Evolutionary conservation across 2,797 vertebrate genomes (phyloP), one percentile per base, ranked within the genome.

Genomic region (Pangasius djambal): DNA sequence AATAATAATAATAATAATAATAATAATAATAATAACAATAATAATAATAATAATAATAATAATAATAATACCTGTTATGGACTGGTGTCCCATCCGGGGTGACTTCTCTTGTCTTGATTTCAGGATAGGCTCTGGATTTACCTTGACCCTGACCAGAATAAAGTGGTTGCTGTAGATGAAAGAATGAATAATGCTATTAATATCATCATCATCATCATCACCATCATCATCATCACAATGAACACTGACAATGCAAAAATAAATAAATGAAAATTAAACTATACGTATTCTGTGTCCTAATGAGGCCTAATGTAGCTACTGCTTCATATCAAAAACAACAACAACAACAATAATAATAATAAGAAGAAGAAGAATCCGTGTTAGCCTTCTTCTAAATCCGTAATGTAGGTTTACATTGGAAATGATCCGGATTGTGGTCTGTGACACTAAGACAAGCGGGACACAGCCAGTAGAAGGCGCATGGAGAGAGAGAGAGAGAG

Each of bases 381-480:
- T 65, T n/a, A 65, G 3, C 28, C 37, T 12, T 25, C 10, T 22
- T 10, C 70, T 28, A 63, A 63, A 50, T 50, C 8, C 50, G n/a
- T 34, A 6, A 37, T 10, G n/a, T 55, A 50, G 15, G 48, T 55
- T 79, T 20, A 79, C 28, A 18, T 2, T 20, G n/a, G 6, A 10
- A 63, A 61, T 28, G 20, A 12, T 48, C 59, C 13, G 13, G 15
- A 31, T 31, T 84, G 40, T 48, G 44, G 28, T 31, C 28, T 52
- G 61, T 69, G 9, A 4, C 83, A 9, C 37, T 20, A 10, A 8
- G 4, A 81, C 6, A 65, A 65, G 61, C 61, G 28, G 1, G 6
- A 50, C 28, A 10, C 65, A 12, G n/a, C 83, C 65, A 70, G 83
- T 15, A 85, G 83, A 70, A 22, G 83, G 83, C 83, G 83, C 83